Evolutionary conservation across 1,140 invertebrate species (phyloP).

Genomic region (Drosophila willistoni): DNA sequence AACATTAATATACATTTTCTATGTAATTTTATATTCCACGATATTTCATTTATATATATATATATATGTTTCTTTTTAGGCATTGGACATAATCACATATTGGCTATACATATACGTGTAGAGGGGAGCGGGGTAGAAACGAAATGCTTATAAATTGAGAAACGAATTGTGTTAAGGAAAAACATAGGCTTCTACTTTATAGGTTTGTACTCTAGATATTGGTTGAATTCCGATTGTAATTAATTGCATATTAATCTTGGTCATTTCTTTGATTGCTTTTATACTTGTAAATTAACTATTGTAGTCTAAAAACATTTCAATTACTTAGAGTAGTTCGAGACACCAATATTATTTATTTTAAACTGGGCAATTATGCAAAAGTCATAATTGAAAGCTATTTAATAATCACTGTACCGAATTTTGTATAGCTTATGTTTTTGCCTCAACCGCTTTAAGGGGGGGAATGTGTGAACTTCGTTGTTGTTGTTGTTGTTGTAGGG

Average conservation of each 20-base stretch:
- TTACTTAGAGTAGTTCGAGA: neutral
- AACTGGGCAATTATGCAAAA: no score
- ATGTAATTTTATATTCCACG: slow-evolving; percentile 27
- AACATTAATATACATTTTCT: slow-evolving; percentile 46
- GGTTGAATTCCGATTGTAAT: neutral
- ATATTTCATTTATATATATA: slow-evolving; percentile 27
- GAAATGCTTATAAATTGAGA: slow-evolving; percentile 1
- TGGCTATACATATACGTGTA: slow-evolving; percentile 52
- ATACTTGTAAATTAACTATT: neutral
- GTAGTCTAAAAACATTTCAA: neutral
- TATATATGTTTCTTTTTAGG: slow-evolving; percentile 23
- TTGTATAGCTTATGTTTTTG: neutral
- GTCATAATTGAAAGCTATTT: neutral
- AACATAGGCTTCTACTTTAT: neutral
- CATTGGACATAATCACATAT: slow-evolving; percentile 66
- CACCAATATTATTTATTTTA: neutral
- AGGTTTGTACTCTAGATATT: neutral
- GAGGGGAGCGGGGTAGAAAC: slow-evolving; percentile 23
- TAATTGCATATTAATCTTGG: neutral
- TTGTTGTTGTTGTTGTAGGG: slow-evolving; percentile 26
- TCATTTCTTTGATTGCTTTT: slow-evolving; percentile 4
- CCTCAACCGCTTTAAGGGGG: neutral
- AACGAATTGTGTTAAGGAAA: neutral
- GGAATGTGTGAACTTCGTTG: slow-evolving; percentile 34
- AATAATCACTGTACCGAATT: neutral